These are phyloP conservation scores for Mythimna pallens DNA, from an alignment of 2,888 invertebrate genomes.

Conservation along the genomic window DNA sequence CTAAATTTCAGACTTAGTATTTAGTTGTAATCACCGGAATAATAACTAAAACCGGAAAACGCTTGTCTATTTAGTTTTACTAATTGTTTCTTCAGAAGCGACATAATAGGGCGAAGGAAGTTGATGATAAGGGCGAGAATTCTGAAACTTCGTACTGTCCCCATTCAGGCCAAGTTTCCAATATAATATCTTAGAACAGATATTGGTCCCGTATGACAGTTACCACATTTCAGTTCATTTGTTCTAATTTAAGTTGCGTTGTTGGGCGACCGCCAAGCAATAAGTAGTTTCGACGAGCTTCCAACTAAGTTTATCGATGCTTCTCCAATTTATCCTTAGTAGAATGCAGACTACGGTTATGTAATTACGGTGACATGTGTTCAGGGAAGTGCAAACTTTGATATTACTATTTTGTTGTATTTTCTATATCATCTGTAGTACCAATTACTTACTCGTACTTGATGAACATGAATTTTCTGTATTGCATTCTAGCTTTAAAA, in stretches of 20 bases:
- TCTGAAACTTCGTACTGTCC: not conserved
- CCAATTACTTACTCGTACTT: not conserved
- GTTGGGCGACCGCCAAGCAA: conserved; percentile 69
- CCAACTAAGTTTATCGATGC: conserved; percentile 61
- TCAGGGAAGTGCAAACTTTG: not conserved
- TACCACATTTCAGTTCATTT: conserved; percentile 63
- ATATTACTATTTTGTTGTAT: too few species aligned
- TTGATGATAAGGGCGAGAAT: not conserved
- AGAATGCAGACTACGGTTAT: conserved; percentile 14
- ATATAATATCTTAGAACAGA: conserved; percentile 1
- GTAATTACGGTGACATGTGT: conserved; percentile 19
- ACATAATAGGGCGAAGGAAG: not conserved
- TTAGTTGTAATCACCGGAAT: not conserved
- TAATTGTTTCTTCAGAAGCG: not conserved
- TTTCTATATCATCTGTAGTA: not conserved
- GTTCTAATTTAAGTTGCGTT: conserved; percentile 66
- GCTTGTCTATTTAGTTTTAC: not conserved
- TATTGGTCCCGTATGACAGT: conserved; percentile 18
- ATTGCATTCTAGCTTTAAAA: too few species aligned
- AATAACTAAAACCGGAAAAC: not conserved
- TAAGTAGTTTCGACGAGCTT: conserved; percentile 66
- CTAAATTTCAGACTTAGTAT: not conserved
- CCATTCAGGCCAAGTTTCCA: not conserved
- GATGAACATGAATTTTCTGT: not conserved
- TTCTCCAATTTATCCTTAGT: conserved; percentile 52